Evolutionary conservation across 2,113 vertebrate genomes (phyloP).

Genomic region (Choloepus hoffmanni): DNA sequence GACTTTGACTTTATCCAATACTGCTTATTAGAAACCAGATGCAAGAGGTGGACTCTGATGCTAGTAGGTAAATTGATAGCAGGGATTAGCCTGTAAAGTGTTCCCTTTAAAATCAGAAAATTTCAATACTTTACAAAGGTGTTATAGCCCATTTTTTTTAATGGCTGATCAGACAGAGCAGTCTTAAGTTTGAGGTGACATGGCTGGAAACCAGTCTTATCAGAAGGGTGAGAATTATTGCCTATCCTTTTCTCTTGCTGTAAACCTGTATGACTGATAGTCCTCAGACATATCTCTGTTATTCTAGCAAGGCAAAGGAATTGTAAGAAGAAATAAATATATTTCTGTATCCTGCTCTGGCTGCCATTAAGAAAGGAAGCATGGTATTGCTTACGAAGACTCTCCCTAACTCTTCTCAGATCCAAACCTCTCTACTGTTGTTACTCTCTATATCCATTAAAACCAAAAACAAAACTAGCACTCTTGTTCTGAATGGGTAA

Average conservation of each 20-base stretch:
- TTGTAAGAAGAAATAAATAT: background rate
- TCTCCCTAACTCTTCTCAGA: background rate
- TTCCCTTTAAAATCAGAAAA: conserved; percentile 45
- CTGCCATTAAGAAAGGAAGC: background rate
- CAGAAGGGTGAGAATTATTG: conserved; percentile 5
- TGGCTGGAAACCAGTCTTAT: background rate
- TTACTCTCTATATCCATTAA: background rate
- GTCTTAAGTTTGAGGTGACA: background rate
- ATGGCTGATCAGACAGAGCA: background rate
- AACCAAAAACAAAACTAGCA: conserved; percentile 17
- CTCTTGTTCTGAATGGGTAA: background rate
- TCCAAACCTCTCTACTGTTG: background rate
- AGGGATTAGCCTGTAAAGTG: background rate
- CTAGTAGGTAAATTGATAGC: conserved; percentile 11
- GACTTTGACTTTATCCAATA: background rate
- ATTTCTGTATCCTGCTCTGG: background rate
- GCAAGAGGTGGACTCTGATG: background rate
- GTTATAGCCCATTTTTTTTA: background rate
- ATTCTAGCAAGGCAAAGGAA: background rate
- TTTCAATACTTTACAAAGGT: background rate
- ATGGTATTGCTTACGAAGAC: background rate
- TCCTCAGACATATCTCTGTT: background rate
- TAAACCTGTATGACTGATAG: background rate
- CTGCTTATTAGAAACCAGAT: conserved; percentile 30
- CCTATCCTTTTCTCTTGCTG: background rate